Evolutionary conservation across 2,113 vertebrate genomes (phyloP), one percentile per base, ranked within the genome.

Genomic region (Hemiscyllium ocellatum): DNA sequence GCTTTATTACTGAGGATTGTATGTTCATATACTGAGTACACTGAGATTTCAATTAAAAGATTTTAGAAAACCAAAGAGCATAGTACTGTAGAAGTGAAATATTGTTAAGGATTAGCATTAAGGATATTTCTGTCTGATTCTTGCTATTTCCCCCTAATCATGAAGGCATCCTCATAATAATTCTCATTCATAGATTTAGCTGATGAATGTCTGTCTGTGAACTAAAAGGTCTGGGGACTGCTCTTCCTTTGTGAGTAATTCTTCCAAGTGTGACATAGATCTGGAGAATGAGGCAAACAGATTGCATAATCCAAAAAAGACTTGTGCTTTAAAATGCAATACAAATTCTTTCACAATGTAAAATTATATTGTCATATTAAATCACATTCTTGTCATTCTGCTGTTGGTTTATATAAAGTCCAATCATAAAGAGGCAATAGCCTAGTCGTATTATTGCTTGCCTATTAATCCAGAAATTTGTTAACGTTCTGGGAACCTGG

Each of bases 121-220:
- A 19, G 65, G 33, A 20, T 69, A n/a, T 65, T 20, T 42, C 69
- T 95, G 94, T 69, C 26, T 10, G 72, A 12, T 12, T 76, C 69
- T 72, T 95, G 69, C n/a, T 95, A 76, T 33, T 50, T 50, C 26
- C 42, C n/a, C 29, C 56, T 42, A 68, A 17, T 19, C 69, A 95
- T n/a, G 69, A 76, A 65, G 33, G 69, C 37, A 95, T 3, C 47
- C 70, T 76, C 50, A 52, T 52, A 95, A 95, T 95, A 52, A 69
- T 76, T 29, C n/a, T 95, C 94, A 95, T 70, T 52, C 15, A 50
- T 76, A 33, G 1, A 52, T 95, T 95, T 72, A 76, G 37, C 47
- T 95, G 94, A 26, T 29, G 69, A 95, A 8, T 95, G 19, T 95
- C 42, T 76, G 47, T 95, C 22, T 52, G 91, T 94, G 42, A 94